Evolutionary conservation across 2,797 vertebrate genomes (phyloP).

Genomic region (Chromobotia macracanthus): DNA sequence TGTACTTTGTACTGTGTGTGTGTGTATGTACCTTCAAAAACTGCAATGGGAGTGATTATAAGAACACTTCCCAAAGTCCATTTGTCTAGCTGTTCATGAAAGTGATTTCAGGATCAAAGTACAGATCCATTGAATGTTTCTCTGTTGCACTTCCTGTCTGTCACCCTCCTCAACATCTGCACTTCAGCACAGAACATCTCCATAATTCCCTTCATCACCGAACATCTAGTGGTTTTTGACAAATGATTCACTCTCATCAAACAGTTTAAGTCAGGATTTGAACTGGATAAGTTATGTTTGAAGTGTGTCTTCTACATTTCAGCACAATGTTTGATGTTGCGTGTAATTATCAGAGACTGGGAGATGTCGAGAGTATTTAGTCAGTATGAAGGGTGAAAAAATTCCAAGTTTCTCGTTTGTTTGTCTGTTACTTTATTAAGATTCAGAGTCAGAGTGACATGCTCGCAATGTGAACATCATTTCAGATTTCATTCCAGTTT

Average conservation of each 20-base stretch:
- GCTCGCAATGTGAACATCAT: not conserved
- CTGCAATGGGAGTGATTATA: not conserved
- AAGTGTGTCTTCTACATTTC: not conserved
- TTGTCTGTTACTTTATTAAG: not conserved
- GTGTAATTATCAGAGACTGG: not conserved
- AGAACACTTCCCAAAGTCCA: not conserved
- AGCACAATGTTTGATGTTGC: not conserved
- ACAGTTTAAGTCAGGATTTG: not conserved
- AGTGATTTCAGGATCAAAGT: conserved; percentile 19
- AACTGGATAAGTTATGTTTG: not conserved
- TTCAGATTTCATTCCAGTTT: not conserved
- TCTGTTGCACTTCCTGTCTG: not conserved
- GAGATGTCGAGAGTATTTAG: not conserved
- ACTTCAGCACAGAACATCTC: not conserved
- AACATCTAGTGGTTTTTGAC: conserved; percentile 9
- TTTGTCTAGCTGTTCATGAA: conserved; percentile 1
- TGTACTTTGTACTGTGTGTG: conserved; percentile 9
- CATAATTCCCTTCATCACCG: not conserved
- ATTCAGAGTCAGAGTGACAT: not conserved
- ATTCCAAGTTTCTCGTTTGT: not conserved
- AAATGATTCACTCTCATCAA: conserved; percentile 9
- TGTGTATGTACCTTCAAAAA: not conserved
- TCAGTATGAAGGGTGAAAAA: not conserved
- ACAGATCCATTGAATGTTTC: not conserved
- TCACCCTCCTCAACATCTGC: not conserved